These are phyloP conservation scores for Phymorhynchus buccinoides DNA, from an alignment of 1,140 invertebrate species.

Conservation along the genomic window DNA sequence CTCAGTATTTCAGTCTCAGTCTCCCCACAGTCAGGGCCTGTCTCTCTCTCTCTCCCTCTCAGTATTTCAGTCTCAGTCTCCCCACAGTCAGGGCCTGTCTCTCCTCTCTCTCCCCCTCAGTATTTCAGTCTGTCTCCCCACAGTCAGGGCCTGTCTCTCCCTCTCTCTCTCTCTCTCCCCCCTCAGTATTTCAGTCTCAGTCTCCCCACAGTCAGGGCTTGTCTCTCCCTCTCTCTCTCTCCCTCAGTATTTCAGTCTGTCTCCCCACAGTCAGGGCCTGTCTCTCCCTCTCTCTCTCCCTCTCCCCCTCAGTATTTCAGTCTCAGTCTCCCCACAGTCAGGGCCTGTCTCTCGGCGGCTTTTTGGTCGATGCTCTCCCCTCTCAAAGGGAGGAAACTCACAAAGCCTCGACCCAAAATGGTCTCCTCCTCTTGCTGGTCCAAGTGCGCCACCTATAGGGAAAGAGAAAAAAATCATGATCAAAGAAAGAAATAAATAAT, in stretches of 20 bases:
- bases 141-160: slow-evolving; percentile 12
- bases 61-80: background rate
- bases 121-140: background rate
- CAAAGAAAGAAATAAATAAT: background rate
- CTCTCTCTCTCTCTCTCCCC: too few species aligned
- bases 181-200: background rate
- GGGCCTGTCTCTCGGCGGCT: background rate
- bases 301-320: background rate
- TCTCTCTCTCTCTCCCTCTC: background rate
- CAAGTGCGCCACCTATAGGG: slow-evolving; percentile 35
- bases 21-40: slow-evolving; percentile 15
- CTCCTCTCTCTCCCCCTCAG: too few species aligned
- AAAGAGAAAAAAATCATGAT: background rate
- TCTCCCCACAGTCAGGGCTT: slow-evolving; percentile 8
- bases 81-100: slow-evolving; percentile 22
- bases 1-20: background rate
- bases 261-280: slow-evolving; percentile 15
- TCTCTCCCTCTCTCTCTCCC: background rate
- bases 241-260: background rate
- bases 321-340: slow-evolving; percentile 16
- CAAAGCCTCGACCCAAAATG: slow-evolving; percentile 33
- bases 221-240: too few species aligned
- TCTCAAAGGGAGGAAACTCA: slow-evolving; percentile 39
- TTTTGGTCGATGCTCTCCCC: slow-evolving; percentile 21
- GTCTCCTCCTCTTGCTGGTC: slow-evolving; percentile 26